Percentiles rank a stretch among this genome's conserved stretches.
phyloP scores from a whole-genome alignment of 2,797 vertebrate genomes.

The Sebastes iracundus region DNA sequence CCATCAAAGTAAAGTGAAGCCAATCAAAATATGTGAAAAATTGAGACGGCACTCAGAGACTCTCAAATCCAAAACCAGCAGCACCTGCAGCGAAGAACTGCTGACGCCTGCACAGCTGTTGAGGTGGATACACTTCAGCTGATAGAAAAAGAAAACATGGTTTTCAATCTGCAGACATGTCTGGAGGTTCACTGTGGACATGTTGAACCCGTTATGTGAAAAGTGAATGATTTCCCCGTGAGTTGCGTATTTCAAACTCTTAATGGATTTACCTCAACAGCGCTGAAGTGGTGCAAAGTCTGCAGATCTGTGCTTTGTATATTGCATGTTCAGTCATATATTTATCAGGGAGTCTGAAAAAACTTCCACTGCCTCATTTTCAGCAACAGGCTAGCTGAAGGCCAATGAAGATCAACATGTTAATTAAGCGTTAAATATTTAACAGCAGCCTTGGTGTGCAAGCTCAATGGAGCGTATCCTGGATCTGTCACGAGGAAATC shows the following conservation, averaged over 20 bases:
- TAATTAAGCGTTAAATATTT: constrained; percentile 63
- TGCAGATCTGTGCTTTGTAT: neutral
- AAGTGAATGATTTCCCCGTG: constrained; percentile 12
- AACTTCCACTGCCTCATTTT: constrained; percentile 4
- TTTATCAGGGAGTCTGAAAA: neutral
- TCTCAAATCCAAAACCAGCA: constrained; percentile 39
- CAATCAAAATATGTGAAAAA: constrained; percentile 46
- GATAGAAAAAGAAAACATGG: neutral
- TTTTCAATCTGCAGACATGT: constrained; percentile 39
- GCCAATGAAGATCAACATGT: constrained; percentile 54
- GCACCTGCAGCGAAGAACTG: constrained; percentile 45
- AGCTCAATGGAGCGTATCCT: constrained; percentile 34
- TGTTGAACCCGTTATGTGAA: constrained; percentile 21
- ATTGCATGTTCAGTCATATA: neutral
- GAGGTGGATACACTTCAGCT: constrained; percentile 20
- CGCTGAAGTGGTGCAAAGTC: neutral
- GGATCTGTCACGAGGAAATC: constrained; percentile 42
- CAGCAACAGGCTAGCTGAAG: constrained; percentile 24
- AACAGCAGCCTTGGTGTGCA: constrained; percentile 45
- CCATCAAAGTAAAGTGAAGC: constrained; percentile 27
- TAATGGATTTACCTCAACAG: constrained; percentile 23
- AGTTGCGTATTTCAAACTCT: neutral
- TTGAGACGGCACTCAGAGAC: constrained; percentile 18
- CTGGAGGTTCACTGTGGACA: constrained; percentile 5
- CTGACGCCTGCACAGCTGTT: constrained; percentile 49